A percentile compares a stretch with the other conserved stretches of the same genome.
Evolutionary conservation across 2,113 vertebrate genomes (phyloP).

Genomic region (Ceyx margarethae): DNA sequence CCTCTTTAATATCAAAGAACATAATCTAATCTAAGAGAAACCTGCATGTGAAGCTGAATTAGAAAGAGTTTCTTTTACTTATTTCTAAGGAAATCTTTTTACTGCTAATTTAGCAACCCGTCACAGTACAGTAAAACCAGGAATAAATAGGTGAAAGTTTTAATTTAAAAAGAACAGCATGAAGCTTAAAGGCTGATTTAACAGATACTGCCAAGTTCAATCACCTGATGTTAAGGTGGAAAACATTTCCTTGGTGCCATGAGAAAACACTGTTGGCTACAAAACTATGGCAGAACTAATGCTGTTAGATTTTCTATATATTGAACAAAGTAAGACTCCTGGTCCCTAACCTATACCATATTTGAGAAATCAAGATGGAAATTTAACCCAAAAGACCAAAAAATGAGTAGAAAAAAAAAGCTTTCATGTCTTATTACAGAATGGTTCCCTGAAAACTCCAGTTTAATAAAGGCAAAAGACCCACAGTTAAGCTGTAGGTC

Average conservation of each 20-base stretch:
- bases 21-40: not conserved
- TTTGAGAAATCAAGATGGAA: not conserved
- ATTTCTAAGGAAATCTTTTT: not conserved
- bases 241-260: conserved; percentile 1
- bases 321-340: not conserved
- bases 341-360: not conserved
- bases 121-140: conserved; percentile 10
- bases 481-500: not conserved
- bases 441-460: not conserved
- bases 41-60: not conserved
- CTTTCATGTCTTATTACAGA: not conserved
- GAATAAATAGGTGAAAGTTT: conserved; percentile 18
- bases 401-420: not conserved
- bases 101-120: not conserved
- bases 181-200: conserved; percentile 54
- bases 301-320: not conserved
- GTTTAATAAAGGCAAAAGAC: not conserved
- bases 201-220: conserved; percentile 24
- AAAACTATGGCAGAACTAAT: not conserved
- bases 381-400: not conserved
- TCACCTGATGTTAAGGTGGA: conserved; percentile 12
- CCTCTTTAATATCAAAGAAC: not conserved
- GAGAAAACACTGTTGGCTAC: conserved; percentile 2
- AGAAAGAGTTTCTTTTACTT: not conserved
- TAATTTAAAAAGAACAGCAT: conserved; percentile 44